Percentiles rank a stretch among this genome's conserved stretches.
Evolutionary conservation across 2,797 vertebrate genomes (phyloP).

Genomic region (Enoplosus armatus): DNA sequence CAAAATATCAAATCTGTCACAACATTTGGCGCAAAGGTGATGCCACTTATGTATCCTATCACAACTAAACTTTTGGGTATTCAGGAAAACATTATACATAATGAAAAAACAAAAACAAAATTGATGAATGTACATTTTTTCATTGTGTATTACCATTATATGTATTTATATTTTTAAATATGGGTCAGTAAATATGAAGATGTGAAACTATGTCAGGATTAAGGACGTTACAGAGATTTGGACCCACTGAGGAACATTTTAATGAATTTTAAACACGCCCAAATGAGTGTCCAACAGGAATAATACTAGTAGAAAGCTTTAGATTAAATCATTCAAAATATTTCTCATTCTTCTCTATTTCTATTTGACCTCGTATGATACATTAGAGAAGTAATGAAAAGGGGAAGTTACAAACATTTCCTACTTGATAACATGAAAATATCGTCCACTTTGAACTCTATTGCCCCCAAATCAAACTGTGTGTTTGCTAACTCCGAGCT

Average conservation of each 20-base stretch:
- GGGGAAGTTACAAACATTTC: neutral
- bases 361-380: neutral
- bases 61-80: neutral
- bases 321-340: constrained; percentile 1
- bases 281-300: neutral
- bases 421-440: neutral
- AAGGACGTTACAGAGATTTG: neutral
- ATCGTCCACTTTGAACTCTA: constrained; percentile 18
- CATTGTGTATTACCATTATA: neutral
- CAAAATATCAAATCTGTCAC: constrained; percentile 30
- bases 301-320: neutral
- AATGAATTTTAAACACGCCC: neutral
- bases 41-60: neutral
- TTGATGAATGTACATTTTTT: neutral
- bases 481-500: constrained; percentile 34
- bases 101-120: neutral
- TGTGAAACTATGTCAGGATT: constrained; percentile 1
- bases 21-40: constrained; percentile 14
- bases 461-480: constrained; percentile 32
- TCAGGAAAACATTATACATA: neutral
- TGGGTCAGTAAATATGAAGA: constrained; percentile 3
- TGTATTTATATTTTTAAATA: constrained; percentile 1
- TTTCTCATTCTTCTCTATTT: neutral
- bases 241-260: neutral
- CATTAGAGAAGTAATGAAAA: constrained; percentile 5